Conservation (phyloP, 23 tunicate genomes). For the Halocynthia roretzi region DNA sequence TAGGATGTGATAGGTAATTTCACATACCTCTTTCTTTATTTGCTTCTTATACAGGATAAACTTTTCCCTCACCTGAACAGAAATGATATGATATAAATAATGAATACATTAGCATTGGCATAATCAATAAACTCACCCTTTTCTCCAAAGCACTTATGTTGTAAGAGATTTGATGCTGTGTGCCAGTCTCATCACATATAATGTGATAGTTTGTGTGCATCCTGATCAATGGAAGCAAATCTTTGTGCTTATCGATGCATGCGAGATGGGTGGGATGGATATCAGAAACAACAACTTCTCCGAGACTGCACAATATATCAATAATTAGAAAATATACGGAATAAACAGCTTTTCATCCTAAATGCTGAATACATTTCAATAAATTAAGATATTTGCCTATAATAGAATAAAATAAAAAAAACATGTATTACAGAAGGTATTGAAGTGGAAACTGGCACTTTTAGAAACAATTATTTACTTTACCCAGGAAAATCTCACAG, state of each 20-base stretch:
- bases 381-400: too few species aligned
- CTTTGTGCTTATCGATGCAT: constrained; percentile 19
- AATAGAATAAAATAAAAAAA: too few species aligned
- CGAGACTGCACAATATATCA: too few species aligned
- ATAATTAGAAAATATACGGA: too few species aligned
- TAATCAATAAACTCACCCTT: constrained; percentile 8
- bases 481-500: too few species aligned
- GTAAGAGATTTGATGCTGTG: constrained; percentile 24
- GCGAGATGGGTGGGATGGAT: background rate
- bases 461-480: too few species aligned
- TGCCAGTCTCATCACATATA: background rate
- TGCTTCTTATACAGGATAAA: constrained; percentile 19
- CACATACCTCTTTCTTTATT: constrained; percentile 30
- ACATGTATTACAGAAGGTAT: too few species aligned
- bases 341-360: too few species aligned
- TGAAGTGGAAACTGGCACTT: too few species aligned
- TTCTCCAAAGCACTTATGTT: constrained; percentile 24
- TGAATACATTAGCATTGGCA: too few species aligned
- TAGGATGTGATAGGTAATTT: background rate
- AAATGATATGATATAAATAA: constrained; percentile 1
- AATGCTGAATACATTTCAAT: too few species aligned
- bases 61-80: constrained; percentile 42
- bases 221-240: constrained; percentile 24
- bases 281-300: too few species aligned
- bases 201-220: constrained; percentile 19